phyloP scores from a whole-genome alignment of 2,888 invertebrate species.

The Physocephala rufipes region DNA sequence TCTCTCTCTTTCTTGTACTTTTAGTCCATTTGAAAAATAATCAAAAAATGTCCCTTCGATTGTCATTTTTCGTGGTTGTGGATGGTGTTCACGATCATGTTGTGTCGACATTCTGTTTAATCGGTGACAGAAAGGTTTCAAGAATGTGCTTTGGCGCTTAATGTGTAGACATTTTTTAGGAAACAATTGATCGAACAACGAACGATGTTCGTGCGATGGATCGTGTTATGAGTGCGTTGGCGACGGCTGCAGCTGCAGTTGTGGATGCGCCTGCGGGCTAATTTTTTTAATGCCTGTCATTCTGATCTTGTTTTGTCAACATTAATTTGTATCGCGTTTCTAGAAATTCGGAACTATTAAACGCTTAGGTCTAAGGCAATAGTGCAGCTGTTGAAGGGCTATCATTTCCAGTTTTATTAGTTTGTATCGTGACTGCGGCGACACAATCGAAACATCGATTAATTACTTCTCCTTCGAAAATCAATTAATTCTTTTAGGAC shows the following conservation, averaged over 20 bases:
- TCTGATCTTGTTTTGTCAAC: neutral
- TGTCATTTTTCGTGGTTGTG: neutral
- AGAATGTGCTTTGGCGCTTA: too few relatives aligned
- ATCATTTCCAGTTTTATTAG: slow-evolving; percentile 8
- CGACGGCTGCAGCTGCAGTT: neutral
- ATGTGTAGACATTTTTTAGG: slow-evolving; percentile 46
- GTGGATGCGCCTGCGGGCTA: neutral
- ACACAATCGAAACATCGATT: slow-evolving; percentile 17
- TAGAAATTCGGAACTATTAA: slow-evolving; percentile 16
- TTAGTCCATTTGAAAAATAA: too few relatives aligned
- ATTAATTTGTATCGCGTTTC: slow-evolving; percentile 24
- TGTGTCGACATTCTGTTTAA: slow-evolving; percentile 12
- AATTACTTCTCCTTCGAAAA: neutral
- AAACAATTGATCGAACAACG: slow-evolving; percentile 54
- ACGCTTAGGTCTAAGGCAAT: neutral
- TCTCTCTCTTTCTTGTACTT: slow-evolving; percentile 5
- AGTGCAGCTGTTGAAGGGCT: neutral
- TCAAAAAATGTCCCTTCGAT: neutral
- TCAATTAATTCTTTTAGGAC: slow-evolving; percentile 1
- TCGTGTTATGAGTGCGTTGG: slow-evolving; percentile 23
- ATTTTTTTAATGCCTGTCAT: neutral
- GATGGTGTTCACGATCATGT: slow-evolving; percentile 25
- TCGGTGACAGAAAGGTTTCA: slow-evolving; percentile 11
- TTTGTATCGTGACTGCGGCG: slow-evolving; percentile 18
- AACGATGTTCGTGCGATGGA: neutral